A percentile compares a stretch with the other conserved stretches of the same genome.
Conservation (phyloP, 1,140 invertebrate species). For the Drosophila littoralis region DNA sequence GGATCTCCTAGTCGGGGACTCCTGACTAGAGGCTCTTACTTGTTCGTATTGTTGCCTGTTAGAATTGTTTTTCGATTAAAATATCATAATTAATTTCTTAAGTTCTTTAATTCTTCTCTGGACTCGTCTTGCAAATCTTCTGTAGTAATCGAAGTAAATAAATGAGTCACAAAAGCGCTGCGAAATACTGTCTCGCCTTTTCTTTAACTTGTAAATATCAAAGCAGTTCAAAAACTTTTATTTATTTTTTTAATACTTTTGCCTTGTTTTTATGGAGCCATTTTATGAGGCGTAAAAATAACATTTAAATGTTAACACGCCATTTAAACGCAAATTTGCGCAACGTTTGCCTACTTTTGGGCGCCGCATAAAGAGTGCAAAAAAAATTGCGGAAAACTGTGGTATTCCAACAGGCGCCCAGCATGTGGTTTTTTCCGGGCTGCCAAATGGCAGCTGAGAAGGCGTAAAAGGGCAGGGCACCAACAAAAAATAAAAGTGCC, state of each 20-base stretch:
- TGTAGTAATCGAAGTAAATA: neutral
- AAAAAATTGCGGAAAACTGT: slow-evolving; percentile 56
- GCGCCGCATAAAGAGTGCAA: slow-evolving; percentile 28
- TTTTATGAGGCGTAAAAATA: slow-evolving; percentile 78
- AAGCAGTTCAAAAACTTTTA: slow-evolving; percentile 52
- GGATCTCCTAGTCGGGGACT: too few relatives aligned
- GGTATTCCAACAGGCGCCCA: slow-evolving; percentile 68
- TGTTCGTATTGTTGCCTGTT: too few relatives aligned
- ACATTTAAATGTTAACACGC: slow-evolving; percentile 78
- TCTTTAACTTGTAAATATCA: slow-evolving; percentile 50
- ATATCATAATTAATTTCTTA: too few relatives aligned
- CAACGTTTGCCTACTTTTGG: slow-evolving; percentile 48
- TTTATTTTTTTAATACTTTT: slow-evolving; percentile 26
- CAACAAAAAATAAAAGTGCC: slow-evolving; percentile 36
- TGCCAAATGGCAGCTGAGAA: slow-evolving; percentile 51
- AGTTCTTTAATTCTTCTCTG: too few relatives aligned
- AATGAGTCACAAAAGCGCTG: neutral
- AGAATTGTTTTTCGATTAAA: too few relatives aligned
- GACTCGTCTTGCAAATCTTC: neutral
- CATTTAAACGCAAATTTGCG: slow-evolving; percentile 75
- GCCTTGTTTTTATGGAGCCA: slow-evolving; percentile 48
- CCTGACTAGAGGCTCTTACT: too few relatives aligned
- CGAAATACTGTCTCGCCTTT: neutral
- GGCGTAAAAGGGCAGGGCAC: slow-evolving; percentile 15
- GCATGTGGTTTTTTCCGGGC: slow-evolving; percentile 51